These are phyloP conservation scores for Metopia argyrocephala DNA, from an alignment of 2,888 invertebrate species.

Conservation along the genomic window DNA sequence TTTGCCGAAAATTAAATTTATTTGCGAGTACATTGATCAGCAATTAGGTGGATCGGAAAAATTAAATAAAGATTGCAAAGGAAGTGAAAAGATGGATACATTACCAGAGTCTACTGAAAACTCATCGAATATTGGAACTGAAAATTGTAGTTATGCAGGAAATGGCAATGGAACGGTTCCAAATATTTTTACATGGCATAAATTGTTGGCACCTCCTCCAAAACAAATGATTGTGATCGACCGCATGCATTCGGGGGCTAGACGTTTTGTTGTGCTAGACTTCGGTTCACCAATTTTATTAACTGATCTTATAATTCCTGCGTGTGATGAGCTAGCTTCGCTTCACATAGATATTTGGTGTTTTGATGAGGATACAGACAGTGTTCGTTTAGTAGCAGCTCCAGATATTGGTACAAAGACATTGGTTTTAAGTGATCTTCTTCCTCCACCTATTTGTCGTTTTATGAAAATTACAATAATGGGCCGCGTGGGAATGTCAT, in stretches of 20 bases:
- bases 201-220: constrained; percentile 87
- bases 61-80: constrained; percentile 60
- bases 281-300: constrained; percentile 92
- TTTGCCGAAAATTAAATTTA: constrained; percentile 71
- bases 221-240: constrained; percentile 93
- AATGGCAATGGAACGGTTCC: constrained; percentile 60
- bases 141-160: neutral
- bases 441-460: constrained; percentile 93
- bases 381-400: constrained; percentile 89
- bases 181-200: constrained; percentile 84
- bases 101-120: constrained; percentile 9
- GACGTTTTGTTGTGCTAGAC: constrained; percentile 94
- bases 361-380: constrained; percentile 90
- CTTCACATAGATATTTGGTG: constrained; percentile 94
- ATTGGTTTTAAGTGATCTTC: constrained; percentile 91
- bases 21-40: constrained; percentile 71
- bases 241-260: constrained; percentile 94
- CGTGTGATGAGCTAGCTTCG: constrained; percentile 89
- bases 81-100: constrained; percentile 40
- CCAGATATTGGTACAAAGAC: constrained; percentile 93
- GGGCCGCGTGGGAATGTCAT: constrained; percentile 94
- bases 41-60: constrained; percentile 68
- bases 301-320: constrained; percentile 90
- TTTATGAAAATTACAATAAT: constrained; percentile 95
- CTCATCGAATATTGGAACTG: neutral